These are phyloP conservation scores for Chitala chitala DNA, from an alignment of 2,113 vertebrate species.

Conservation along the genomic window DNA sequence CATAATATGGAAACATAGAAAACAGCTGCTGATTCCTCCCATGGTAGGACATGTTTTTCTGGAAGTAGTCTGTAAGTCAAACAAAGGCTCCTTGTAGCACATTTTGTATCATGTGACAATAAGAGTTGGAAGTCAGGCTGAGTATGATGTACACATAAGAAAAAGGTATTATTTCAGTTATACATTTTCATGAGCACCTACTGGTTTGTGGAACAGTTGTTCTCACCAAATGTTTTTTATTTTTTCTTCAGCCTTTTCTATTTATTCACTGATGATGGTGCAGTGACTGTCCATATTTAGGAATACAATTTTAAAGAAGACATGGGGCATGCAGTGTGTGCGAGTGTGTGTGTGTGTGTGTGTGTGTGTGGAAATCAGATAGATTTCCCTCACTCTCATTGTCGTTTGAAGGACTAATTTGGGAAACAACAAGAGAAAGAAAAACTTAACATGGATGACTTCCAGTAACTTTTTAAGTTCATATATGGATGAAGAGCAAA, in stretches of 20 bases:
- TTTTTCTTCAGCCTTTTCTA: background rate
- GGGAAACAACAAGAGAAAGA: background rate
- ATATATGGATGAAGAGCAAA: background rate
- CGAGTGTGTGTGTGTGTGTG: background rate
- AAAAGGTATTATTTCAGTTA: background rate
- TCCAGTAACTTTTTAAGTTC: background rate
- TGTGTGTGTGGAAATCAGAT: background rate
- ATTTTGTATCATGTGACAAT: background rate
- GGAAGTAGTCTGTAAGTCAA: background rate
- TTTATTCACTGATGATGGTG: background rate
- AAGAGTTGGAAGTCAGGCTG: background rate
- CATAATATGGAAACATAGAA: slow-evolving; percentile 41
- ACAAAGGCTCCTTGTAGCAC: background rate
- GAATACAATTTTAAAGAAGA: background rate
- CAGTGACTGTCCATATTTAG: background rate
- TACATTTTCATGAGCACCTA: background rate
- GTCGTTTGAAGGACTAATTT: background rate
- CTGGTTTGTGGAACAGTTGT: background rate
- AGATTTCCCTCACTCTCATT: background rate
- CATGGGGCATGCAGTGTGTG: background rate
- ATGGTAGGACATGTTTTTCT: slow-evolving; percentile 71
- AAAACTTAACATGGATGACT: background rate
- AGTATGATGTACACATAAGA: background rate
- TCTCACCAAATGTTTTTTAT: background rate
- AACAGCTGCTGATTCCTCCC: background rate